These are phyloP conservation scores for Octodon degus DNA, from an alignment of 2,113 vertebrate species.

Conservation along the genomic window DNA sequence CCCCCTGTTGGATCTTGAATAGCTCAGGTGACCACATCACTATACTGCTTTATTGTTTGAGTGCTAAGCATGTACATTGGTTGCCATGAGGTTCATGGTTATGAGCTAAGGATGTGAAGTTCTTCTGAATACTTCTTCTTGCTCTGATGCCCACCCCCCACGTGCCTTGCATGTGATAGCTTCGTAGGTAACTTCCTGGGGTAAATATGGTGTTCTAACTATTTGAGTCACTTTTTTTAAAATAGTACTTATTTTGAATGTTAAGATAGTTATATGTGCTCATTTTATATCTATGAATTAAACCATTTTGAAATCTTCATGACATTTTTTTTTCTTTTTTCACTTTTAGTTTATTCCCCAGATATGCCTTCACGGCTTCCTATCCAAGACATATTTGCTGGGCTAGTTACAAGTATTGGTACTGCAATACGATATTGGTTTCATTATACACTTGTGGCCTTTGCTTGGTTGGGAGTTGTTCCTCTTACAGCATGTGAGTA, in stretches of 20 bases:
- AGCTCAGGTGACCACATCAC: not conserved
- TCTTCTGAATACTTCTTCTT: not conserved
- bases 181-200: not conserved
- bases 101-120: not conserved
- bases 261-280: not conserved
- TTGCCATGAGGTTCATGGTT: not conserved
- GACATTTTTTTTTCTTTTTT: constrained; percentile 59
- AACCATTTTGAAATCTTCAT: not conserved
- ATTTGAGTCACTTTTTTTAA: constrained; percentile 5
- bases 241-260: not conserved
- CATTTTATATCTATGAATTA: constrained; percentile 39
- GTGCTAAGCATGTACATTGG: not conserved
- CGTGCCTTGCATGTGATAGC: not conserved
- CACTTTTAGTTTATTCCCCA: constrained; percentile 94
- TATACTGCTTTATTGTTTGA: not conserved
- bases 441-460: constrained; percentile 99
- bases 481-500: constrained; percentile 99
- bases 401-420: constrained; percentile 98
- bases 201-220: constrained; percentile 12
- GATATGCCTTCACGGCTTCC: constrained; percentile 99
- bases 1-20: not conserved
- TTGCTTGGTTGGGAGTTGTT: constrained; percentile 99
- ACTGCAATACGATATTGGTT: constrained; percentile 99
- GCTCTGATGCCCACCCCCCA: not conserved
- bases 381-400: constrained; percentile 99